Conservation (phyloP, 2,888 invertebrate genomes). For the Oscheius sp. region DNA sequence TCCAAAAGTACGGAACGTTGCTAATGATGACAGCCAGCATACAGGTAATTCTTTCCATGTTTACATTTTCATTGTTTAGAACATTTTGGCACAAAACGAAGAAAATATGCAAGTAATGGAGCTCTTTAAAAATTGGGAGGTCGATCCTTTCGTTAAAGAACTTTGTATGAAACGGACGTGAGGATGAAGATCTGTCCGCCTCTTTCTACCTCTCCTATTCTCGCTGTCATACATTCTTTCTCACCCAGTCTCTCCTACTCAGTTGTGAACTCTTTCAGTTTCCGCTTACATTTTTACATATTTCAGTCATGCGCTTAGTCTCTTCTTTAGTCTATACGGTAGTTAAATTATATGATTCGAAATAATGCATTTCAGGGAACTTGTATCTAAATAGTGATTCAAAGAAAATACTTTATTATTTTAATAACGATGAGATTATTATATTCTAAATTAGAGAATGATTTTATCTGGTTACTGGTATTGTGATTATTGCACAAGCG, state of each 20-base stretch:
- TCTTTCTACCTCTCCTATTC: constrained; percentile 22
- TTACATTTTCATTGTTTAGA: constrained; percentile 48
- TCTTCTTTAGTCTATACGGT: not conserved
- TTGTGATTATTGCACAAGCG: constrained; percentile 20
- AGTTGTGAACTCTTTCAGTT: constrained; percentile 22
- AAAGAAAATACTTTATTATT: not conserved
- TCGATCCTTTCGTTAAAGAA: constrained; percentile 61
- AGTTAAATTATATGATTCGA: not conserved
- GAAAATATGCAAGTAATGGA: constrained; percentile 70
- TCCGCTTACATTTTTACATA: constrained; percentile 11
- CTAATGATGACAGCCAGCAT: constrained; percentile 63
- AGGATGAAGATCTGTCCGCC: constrained; percentile 18
- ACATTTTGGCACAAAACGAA: constrained; percentile 69
- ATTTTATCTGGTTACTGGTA: constrained; percentile 30
- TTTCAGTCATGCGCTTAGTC: constrained; percentile 6
- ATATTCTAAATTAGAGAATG: constrained; percentile 17
- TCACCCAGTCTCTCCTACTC: constrained; percentile 13
- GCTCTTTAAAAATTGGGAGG: constrained; percentile 62
- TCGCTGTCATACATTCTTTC: constrained; percentile 38
- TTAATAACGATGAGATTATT: constrained; percentile 20
- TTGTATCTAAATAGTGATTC: constrained; percentile 15
- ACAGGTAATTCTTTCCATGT: constrained; percentile 40
- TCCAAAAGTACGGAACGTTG: constrained; percentile 58
- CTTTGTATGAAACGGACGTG: constrained; percentile 48
- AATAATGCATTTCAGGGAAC: constrained; percentile 24